phyloP scores from a whole-genome alignment of 2,113 vertebrate genomes.

The Platysternon megacephalum region DNA sequence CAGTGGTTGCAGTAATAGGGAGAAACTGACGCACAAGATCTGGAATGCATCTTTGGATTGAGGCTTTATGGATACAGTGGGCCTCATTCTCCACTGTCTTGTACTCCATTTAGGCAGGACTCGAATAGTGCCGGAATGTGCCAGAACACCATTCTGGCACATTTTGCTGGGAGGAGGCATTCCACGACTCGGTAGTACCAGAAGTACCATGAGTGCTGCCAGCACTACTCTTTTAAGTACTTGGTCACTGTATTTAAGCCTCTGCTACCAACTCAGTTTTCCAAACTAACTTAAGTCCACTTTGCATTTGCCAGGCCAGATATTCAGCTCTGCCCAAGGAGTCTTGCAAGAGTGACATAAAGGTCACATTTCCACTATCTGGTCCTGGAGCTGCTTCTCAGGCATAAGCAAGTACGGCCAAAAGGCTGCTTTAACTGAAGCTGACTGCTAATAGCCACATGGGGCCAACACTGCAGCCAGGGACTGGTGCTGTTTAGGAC shows the following conservation, averaged over 20 bases:
- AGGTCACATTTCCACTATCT: too few species aligned
- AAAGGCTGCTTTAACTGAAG: too few species aligned
- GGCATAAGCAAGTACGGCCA: too few species aligned
- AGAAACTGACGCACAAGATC: not conserved
- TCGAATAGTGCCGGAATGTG: too few species aligned
- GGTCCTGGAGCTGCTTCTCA: too few species aligned
- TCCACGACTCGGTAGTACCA: too few species aligned
- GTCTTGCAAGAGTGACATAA: not conserved
- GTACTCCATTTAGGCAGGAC: rapidly evolving
- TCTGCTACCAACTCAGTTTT: not conserved
- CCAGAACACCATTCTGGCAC: too few species aligned
- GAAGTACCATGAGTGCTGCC: too few species aligned
- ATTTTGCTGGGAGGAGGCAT: too few species aligned
- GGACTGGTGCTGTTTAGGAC: not conserved
- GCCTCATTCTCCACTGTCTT: not conserved
- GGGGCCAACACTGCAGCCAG: not conserved
- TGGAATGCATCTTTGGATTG: not conserved
- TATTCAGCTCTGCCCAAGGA: not conserved
- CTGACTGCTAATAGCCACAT: not conserved
- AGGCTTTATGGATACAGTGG: not conserved
- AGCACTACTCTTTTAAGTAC: too few species aligned
- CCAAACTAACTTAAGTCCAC: rapidly evolving
- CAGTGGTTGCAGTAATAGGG: not conserved
- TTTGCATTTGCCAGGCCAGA: not conserved
- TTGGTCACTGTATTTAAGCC: not conserved